Base-by-base conservation (phyloP, 2,113 vertebrate genomes). In the Tricholaema leucomelas region DNA sequence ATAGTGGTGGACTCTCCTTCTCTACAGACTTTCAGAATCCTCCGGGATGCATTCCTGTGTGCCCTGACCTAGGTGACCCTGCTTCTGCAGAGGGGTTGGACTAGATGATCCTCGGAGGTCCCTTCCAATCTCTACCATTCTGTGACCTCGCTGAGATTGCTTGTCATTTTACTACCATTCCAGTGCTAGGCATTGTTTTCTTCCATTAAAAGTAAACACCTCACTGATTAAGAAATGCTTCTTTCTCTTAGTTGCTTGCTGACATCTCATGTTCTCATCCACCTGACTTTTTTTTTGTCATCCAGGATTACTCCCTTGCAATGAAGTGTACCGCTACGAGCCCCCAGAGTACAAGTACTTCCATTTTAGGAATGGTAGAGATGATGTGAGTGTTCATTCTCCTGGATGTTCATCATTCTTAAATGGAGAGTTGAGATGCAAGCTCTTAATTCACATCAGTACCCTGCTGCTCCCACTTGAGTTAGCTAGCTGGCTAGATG, bases 381-480 rank as follows among this genome's bases (percentile, higher is more conserved):
- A 66, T 65, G 12, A 60, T 30, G 64, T 1, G 8, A 86, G n/a
- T 54, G 30, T 52, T 90, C 38, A 9, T 78, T 82, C 60, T 93
- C 38, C n/a, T 91, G 40, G 66, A 72, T 63, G 54, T 28, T 90
- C 88, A 84, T 72, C 66, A 81, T 59, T 88, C 75, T 85, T 73
- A 87, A 87, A 70, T 87, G 79, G 71, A 79, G 76, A 90, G 82
- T 8, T 56, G 58, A 94, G 86, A 81, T 81, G 44, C 77, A 84
- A 76, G 70, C 77, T 78, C 44, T 78, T 90, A 90, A 88, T 81
- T 93, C 90, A 70, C 77, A 75, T 65, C 61, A 88, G 88, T 88
- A 93, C 76, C 63, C 61, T 88, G 33, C 38, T 85, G 81, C 84
- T 94, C 56, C 81, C 83, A 76, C 83, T 94, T 86, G 92, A 91